phyloP scores from a whole-genome alignment of 2,888 invertebrate genomes.

The Chloroclysta siterata region DNA sequence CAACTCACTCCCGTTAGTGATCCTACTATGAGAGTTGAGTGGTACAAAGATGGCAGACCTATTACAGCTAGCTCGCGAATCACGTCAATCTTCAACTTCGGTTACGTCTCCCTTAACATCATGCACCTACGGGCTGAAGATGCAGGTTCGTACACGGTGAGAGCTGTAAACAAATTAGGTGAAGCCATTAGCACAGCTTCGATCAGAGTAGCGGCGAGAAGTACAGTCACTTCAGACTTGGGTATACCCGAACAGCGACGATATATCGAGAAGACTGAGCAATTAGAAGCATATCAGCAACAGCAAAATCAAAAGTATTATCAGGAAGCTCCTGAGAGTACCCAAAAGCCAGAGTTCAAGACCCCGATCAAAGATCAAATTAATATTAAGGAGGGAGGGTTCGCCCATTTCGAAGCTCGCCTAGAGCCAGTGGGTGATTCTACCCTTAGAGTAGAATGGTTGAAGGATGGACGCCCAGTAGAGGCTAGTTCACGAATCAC shows the following conservation, averaged over 20 bases:
- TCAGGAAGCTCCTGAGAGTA: conserved; percentile 92
- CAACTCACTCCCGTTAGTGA: conserved; percentile 96
- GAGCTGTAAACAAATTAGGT: conserved; percentile 95
- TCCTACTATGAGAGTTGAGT: conserved; percentile 96
- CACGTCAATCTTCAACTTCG: conserved; percentile 99
- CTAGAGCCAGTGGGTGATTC: conserved; percentile 97
- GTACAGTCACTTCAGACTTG: conserved; percentile 93
- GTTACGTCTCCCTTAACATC: conserved; percentile 99
- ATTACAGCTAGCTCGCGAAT: conserved; percentile 99
- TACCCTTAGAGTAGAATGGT: conserved; percentile 95
- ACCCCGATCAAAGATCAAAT: conserved; percentile 95
- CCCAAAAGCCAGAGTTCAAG: conserved; percentile 93
- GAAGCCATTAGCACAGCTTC: conserved; percentile 94
- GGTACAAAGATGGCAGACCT: conserved; percentile 97
- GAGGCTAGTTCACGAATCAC: conserved; percentile 97
- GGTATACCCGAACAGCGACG: conserved; percentile 95
- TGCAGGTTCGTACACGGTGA: conserved; percentile 96
- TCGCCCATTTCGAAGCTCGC: conserved; percentile 97
- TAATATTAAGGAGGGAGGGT: conserved; percentile 95
- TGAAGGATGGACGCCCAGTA: conserved; percentile 94
- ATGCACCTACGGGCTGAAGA: conserved; percentile 99
- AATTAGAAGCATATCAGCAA: conserved; percentile 94
- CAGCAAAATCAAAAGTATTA: conserved; percentile 92
- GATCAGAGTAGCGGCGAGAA: conserved; percentile 90
- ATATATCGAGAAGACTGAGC: conserved; percentile 96